phyloP scores from a whole-genome alignment of 2,888 invertebrate genomes.

The Busseola fusca region DNA sequence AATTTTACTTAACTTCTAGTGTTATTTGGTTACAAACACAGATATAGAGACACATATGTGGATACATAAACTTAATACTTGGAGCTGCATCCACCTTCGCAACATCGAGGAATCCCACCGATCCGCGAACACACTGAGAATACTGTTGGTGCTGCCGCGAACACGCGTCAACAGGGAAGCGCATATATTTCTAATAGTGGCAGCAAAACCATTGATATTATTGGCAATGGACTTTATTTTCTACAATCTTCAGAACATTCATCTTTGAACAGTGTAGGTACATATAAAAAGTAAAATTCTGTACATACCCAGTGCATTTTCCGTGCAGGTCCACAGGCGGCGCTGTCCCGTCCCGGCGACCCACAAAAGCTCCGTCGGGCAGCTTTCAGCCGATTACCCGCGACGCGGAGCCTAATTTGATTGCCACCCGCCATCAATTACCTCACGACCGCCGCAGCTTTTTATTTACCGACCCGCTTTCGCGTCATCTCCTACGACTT shows the following conservation, averaged over 20 bases:
- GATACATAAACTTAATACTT: no score
- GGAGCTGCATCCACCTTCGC: no score
- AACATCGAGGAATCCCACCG: no score
- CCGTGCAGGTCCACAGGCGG: conserved; percentile 46
- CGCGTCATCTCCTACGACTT: conserved; percentile 69
- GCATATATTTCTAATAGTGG: no score
- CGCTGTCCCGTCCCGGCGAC: conserved; percentile 67
- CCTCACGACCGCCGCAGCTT: conserved; percentile 80
- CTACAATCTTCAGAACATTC: not conserved
- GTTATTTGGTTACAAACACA: no score
- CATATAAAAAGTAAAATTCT: not conserved
- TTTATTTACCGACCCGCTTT: conserved; percentile 80
- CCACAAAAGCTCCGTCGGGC: conserved; percentile 83
- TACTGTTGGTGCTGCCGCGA: no score
- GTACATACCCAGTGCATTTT: not conserved
- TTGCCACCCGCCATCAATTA: conserved; percentile 86
- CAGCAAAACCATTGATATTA: no score
- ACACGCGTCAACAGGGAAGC: no score
- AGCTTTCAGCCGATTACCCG: conserved; percentile 87
- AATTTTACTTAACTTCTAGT: no score
- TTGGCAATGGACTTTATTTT: not conserved
- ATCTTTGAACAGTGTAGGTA: not conserved
- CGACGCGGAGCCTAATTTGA: conserved; percentile 87
- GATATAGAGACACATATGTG: no score
- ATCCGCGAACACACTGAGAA: no score